Evolutionary conservation across 2,888 invertebrate species (phyloP).

Genomic region (Emmelina monodactyla): DNA sequence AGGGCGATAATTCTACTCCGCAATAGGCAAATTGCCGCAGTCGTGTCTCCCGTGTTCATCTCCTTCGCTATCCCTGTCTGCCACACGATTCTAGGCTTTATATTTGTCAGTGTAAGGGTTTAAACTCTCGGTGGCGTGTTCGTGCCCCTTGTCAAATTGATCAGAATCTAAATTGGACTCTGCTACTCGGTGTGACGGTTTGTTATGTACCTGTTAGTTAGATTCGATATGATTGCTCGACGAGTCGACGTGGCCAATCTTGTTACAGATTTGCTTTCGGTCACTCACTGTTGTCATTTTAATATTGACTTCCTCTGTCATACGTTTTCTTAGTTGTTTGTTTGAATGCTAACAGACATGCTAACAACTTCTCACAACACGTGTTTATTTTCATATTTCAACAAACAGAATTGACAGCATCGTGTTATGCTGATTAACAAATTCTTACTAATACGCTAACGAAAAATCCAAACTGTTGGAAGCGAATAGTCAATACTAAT

Average conservation of each 20-base stretch:
- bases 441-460: no score
- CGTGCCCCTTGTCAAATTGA: slow-evolving; percentile 24
- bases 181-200: slow-evolving; percentile 31
- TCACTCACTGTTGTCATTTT: slow-evolving; percentile 42
- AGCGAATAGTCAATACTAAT: no score
- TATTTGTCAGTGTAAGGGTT: no score
- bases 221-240: slow-evolving; percentile 32
- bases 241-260: slow-evolving; percentile 33
- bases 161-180: slow-evolving; percentile 38
- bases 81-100: no score
- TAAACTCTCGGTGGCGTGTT: no score
- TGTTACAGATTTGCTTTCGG: slow-evolving; percentile 51
- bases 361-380: neutral
- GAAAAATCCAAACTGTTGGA: no score
- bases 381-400: neutral
- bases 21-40: slow-evolving; percentile 62
- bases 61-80: no score
- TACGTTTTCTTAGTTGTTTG: slow-evolving; percentile 31
- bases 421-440: no score
- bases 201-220: slow-evolving; percentile 24
- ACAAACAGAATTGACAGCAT: no score
- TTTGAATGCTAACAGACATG: slow-evolving; percentile 32
- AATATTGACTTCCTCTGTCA: slow-evolving; percentile 37
- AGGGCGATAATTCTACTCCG: slow-evolving; percentile 62
- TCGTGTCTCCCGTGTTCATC: slow-evolving; percentile 35